phyloP scores from a whole-genome alignment of 2,888 invertebrate species.

The Latrodectus elegans region DNA sequence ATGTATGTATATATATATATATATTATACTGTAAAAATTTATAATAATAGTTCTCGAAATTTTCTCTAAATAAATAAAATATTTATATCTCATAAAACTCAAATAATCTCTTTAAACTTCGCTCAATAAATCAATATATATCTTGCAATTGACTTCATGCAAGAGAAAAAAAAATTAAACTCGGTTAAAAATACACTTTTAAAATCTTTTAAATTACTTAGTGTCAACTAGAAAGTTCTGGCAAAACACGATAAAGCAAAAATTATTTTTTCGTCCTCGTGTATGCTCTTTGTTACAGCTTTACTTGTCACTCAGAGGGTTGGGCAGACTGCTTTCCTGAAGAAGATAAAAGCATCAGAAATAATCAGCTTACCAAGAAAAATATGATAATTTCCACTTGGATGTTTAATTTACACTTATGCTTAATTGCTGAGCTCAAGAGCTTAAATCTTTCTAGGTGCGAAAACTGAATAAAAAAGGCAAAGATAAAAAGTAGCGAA shows the following conservation, averaged over 20 bases:
- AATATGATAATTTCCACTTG: slow-evolving; percentile 62
- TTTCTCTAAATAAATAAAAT: too few species aligned
- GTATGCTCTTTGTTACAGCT: slow-evolving; percentile 9
- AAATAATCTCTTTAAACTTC: too few species aligned
- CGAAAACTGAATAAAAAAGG: background rate
- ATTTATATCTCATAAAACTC: too few species aligned
- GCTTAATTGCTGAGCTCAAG: slow-evolving; percentile 60
- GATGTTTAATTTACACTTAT: slow-evolving; percentile 59
- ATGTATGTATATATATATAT: too few species aligned
- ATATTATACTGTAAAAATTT: too few species aligned
- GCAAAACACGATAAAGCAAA: slow-evolving; percentile 39
- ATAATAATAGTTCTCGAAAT: too few species aligned
- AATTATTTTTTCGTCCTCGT: slow-evolving; percentile 17
- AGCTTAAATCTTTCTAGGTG: slow-evolving; percentile 28
- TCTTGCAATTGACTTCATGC: background rate
- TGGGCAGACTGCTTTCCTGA: background rate
- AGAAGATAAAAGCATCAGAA: slow-evolving; percentile 54
- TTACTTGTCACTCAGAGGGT: background rate
- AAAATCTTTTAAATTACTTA: slow-evolving; percentile 54
- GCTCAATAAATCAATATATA: background rate
- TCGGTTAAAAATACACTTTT: background rate
- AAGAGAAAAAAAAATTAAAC: background rate
- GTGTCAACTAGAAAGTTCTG: slow-evolving; percentile 33
- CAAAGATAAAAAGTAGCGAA: slow-evolving; percentile 45
- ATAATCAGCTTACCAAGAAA: slow-evolving; percentile 64